Base-by-base conservation (phyloP, 2,888 invertebrate species). In the Protodeltote pygarga region DNA sequence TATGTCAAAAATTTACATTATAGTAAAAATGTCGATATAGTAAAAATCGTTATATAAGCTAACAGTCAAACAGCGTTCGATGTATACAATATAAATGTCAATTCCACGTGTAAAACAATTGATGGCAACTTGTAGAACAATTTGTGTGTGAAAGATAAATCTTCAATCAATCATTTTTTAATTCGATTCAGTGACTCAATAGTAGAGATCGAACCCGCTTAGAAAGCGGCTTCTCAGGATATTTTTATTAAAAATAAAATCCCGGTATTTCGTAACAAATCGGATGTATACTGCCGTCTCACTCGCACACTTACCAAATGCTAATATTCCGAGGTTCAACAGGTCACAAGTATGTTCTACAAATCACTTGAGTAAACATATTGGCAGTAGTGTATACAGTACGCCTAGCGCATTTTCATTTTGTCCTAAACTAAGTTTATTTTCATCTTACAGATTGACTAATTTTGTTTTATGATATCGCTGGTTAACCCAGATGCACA, bases 21-120 rank as follows among this genome's bases (percentile, higher is more conserved):
- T 10, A 57, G 38, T 61, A 52, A 46, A 59, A 47, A 50, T n/a
- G n/a, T n/a, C n/a, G n/a, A n/a, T n/a, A n/a, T n/a, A n/a, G 33
- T 29, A 29, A 45, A 41, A 38, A 34, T 31, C 33, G 47, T 50
- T 62, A 48, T 28, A 57, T n/a, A 47, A 65, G 46, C 62, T 63
- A 68, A 63, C 69, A 73, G 71, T 73, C 71, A 66, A 55, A 55
- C 50, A 52, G 64, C 25, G 31, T 73, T 72, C 74, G 72, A 73
- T 74, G 73, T 73, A 73, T 65, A 65, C 61, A 69, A 59, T 69
- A 47, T 64, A 51, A 58, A 47, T 64, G 61, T 69, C 69, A 73
- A 72, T 73, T 72, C 72, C 72, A 50, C 65, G 46, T 13, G 39
- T 38, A 57, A 54, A 48, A 23, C 45, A 33, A 31, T 34, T 41